Base-by-base conservation (phyloP, 2,113 vertebrate genomes). In the Quiscalus mexicanus region DNA sequence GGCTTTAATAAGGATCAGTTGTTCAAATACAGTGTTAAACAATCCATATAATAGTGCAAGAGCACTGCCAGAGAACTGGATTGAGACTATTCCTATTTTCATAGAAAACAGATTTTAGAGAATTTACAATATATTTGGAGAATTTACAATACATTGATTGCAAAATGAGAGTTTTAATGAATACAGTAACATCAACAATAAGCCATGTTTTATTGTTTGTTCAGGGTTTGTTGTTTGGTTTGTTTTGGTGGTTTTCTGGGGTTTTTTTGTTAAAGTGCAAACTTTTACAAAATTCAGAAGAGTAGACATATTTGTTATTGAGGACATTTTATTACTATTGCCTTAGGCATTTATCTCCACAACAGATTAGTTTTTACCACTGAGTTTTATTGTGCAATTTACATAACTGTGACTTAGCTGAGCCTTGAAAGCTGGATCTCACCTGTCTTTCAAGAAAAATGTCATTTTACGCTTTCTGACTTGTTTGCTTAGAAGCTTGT, bases 381-480 rank as follows among this genome's bases (percentile, higher is more conserved):
- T 23, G 23, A 75, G 52, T 53, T 85, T 95, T 88, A n/a, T 47
- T 52, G 30, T 94, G 9, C 10, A 79, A 37, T 89, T 95, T 95
- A 79, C 39, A 39, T 89, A 63, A 39, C 64, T 89, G 39, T 69
- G 84, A 63, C 30, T 85, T 90, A 56, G 24, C 39, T 92, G 71
- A 95, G 68, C 23, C 41, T 35, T 62, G 41, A 19, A 80, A 62
- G 23, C 69, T 92, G 76, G 41, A 74, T 77, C 84, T 67, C 47
- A 79, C 80, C 56, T 69, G 60, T 37, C 63, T 92, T 94, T 92
- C 84, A 94, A 33, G 21, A 28, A 84, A 71, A 95, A 91, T 83
- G 67, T 89, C 30, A 74, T 92, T 91, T 88, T 67, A 31, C 69
- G 56, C 68, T 88, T 91, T 83, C 52, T 77, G 59, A 44, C 35